phyloP scores from a whole-genome alignment of 2,797 vertebrate genomes.

The Cynopterus sphinx region DNA sequence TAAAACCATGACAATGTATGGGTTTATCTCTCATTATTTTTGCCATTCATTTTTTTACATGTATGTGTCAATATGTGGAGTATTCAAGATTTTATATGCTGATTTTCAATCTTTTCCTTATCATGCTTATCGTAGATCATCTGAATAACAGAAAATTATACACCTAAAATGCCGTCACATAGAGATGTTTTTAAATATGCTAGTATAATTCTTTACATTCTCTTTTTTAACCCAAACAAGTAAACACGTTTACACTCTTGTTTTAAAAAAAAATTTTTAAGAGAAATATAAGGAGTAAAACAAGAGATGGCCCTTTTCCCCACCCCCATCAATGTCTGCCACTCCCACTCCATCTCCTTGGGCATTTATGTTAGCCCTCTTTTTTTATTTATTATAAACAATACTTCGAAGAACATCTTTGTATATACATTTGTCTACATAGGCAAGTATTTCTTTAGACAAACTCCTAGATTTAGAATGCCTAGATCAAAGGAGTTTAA shows the following conservation, averaged over 20 bases:
- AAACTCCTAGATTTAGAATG: constrained; percentile 2
- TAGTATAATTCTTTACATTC: not conserved
- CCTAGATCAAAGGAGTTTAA: not conserved
- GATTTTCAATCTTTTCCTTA: not conserved
- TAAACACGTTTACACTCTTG: not conserved
- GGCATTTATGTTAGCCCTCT: not conserved
- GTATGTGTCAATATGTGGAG: not conserved
- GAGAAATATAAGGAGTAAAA: not conserved
- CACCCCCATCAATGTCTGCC: not conserved
- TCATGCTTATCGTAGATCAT: not conserved
- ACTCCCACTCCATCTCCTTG: not conserved
- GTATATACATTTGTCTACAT: not conserved
- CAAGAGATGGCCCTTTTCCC: not conserved
- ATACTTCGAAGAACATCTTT: not conserved
- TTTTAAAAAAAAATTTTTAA: not conserved
- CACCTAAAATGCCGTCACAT: not conserved
- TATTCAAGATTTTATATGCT: constrained; percentile 1
- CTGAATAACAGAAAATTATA: not conserved
- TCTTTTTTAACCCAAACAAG: not conserved
- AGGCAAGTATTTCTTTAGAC: not conserved
- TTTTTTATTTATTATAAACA: not conserved
- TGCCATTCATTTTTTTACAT: not conserved
- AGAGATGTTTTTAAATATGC: not conserved
- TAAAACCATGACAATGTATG: not conserved
- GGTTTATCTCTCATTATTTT: not conserved